Evolutionary conservation across 1,140 invertebrate genomes (phyloP).

Genomic region (Drosophila kohkoa): DNA sequence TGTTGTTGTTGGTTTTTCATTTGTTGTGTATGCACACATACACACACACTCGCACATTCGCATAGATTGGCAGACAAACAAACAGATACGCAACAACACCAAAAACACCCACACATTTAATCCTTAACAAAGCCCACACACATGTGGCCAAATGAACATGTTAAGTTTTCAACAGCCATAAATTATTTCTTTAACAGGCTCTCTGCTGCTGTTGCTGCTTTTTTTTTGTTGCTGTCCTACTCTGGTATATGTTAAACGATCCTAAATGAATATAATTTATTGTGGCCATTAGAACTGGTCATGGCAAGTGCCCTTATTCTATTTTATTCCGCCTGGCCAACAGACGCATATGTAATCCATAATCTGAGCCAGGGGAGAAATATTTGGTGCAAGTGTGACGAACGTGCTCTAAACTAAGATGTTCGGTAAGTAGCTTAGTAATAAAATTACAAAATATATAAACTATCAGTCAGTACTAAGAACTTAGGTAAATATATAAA

Average conservation of each 20-base stretch:
- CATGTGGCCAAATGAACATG: slow-evolving; percentile 79
- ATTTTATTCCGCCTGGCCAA: slow-evolving; percentile 1
- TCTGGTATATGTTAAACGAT: slow-evolving; percentile 75
- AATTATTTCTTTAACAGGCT: slow-evolving; percentile 76
- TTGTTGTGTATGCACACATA: slow-evolving; percentile 41
- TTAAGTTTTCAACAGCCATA: slow-evolving; percentile 82
- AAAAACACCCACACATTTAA: slow-evolving; percentile 36
- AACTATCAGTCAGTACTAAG: no score
- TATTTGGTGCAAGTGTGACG: neutral
- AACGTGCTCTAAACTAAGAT: neutral
- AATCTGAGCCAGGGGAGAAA: slow-evolving; percentile 7
- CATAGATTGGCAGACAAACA: slow-evolving; percentile 19
- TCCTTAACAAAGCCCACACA: slow-evolving; percentile 55
- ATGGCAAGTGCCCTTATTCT: neutral
- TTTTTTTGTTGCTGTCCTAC: slow-evolving; percentile 41
- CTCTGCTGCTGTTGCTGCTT: slow-evolving; percentile 39
- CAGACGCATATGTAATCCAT: slow-evolving; percentile 18
- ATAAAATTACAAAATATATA: neutral
- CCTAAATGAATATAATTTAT: slow-evolving; percentile 82
- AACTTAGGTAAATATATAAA: no score
- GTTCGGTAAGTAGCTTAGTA: neutral
- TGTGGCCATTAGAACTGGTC: slow-evolving; percentile 69
- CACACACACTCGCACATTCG: slow-evolving; percentile 31
- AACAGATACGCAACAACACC: slow-evolving; percentile 35
- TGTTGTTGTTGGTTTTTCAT: slow-evolving; percentile 74